Percentiles rank a stretch among this genome's conserved stretches.
These are phyloP conservation scores for Perognathus longimembris DNA, from an alignment of 2,113 vertebrate genomes.

Conservation along the genomic window DNA sequence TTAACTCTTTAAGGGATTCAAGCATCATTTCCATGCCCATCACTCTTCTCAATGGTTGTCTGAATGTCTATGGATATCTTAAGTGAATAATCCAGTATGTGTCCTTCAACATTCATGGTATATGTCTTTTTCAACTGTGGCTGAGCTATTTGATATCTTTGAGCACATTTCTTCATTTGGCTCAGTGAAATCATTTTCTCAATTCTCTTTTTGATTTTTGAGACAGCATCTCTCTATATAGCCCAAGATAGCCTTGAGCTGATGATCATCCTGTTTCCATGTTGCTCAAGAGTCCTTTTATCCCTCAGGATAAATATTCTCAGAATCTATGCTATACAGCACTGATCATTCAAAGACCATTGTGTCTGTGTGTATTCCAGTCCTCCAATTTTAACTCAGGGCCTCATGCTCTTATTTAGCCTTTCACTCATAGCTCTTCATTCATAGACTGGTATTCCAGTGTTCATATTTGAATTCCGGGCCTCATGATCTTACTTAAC, in stretches of 20 bases:
- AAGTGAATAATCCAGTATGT: background rate
- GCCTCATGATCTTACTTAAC: no score
- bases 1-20: background rate
- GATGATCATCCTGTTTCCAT: background rate
- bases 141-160: background rate
- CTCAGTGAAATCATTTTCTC: background rate
- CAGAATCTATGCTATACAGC: background rate
- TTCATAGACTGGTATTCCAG: no score
- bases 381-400: no score
- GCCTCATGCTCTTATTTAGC: no score
- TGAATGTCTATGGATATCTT: background rate
- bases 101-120: background rate
- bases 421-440: no score
- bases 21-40: background rate
- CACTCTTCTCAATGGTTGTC: background rate
- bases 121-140: background rate
- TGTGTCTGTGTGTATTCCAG: no score
- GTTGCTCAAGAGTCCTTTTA: background rate
- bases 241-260: no score
- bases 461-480: no score
- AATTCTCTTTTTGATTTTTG: background rate
- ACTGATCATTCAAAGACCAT: no score
- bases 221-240: no score
- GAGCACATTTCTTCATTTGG: background rate
- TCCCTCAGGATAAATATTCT: background rate